Evolutionary conservation across 2,113 vertebrate genomes (phyloP), one percentile per base, ranked within the genome.

Genomic region (Apodemus sylvaticus): DNA sequence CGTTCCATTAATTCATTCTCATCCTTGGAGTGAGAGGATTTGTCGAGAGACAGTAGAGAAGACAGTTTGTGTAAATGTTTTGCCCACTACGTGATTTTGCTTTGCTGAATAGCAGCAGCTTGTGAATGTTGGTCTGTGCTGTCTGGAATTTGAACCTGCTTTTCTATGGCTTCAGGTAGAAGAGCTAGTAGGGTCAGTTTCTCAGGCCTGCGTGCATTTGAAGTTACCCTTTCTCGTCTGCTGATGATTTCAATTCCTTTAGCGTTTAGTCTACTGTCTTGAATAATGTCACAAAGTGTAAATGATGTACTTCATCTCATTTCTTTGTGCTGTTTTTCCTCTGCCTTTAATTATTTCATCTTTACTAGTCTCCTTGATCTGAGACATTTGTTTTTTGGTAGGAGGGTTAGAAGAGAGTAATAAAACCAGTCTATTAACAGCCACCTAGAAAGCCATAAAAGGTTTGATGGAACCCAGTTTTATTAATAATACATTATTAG

Each of bases 401-500:
- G 60, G 82, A 45, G 39, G 39, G 62, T 93, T 87, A 81, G n/a
- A 96, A 51, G 2, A 70, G 58, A 86, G 20, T 73, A 26, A 89
- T 88, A 85, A 93, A 90, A 76, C 81, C 53, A 58, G 7, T 58
- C 39, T 83, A 42, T 60, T 90, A 92, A 39, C 58, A 94, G 29
- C 53, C 81, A 95, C 79, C 76, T 92, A 77, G 83, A 94, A 93
- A 94, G 12, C 31, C 71, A 51, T 92, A 90, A 86, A 85, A 64
- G 36, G 36, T 94, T 93, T 95, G 60, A 77, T 93, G 86, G 86
- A 64, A 81, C n/a, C 8, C n/a, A 94, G 29, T 36, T 85, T 88
- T 93, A 68, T 91, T n/a, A 77, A 87, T 94, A 92, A 90, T 73
- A 12, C 79, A 96, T 76, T 89, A 42, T 48, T 95, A 97, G 66